Conservation (phyloP, 1,140 invertebrate genomes). For the Paramacrobiotus metropolitanus region DNA sequence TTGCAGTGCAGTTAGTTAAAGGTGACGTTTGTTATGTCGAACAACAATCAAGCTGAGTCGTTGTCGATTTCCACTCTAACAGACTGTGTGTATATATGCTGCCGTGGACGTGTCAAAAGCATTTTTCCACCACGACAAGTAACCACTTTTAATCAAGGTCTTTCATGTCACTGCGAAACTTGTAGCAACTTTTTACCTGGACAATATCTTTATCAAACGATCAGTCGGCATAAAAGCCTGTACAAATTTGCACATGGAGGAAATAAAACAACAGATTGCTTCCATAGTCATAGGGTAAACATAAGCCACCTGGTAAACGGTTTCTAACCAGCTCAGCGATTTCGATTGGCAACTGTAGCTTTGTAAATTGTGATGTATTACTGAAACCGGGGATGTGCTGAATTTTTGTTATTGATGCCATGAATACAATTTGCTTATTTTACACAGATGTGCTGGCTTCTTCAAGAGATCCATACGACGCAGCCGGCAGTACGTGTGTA, state of each 20-base stretch:
- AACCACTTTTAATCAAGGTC: not conserved
- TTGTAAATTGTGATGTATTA: not conserved
- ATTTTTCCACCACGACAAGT: not conserved
- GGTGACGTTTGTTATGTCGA: not conserved
- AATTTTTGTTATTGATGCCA: not conserved
- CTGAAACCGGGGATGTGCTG: too few relatives aligned
- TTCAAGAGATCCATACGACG: slow-evolving; percentile 69
- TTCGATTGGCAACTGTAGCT: not conserved
- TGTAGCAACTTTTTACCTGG: not conserved
- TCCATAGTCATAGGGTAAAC: not conserved
- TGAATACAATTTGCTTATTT: not conserved
- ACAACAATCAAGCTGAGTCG: not conserved
- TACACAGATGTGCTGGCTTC: slow-evolving; percentile 5
- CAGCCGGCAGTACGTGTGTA: slow-evolving; percentile 79
- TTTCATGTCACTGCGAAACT: not conserved
- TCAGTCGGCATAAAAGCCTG: too few relatives aligned
- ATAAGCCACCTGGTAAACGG: not conserved
- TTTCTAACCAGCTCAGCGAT: too few relatives aligned
- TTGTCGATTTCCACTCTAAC: too few relatives aligned
- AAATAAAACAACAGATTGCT: slow-evolving; percentile 6
- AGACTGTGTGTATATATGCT: too few relatives aligned
- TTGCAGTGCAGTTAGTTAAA: too few relatives aligned
- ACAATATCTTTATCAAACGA: not conserved
- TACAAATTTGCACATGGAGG: not conserved
- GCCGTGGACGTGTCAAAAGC: too few relatives aligned